A percentile compares a stretch with the other conserved stretches of the same genome.
Conservation (phyloP, 1,140 invertebrate genomes). For the Hylyphantes graminicola region DNA sequence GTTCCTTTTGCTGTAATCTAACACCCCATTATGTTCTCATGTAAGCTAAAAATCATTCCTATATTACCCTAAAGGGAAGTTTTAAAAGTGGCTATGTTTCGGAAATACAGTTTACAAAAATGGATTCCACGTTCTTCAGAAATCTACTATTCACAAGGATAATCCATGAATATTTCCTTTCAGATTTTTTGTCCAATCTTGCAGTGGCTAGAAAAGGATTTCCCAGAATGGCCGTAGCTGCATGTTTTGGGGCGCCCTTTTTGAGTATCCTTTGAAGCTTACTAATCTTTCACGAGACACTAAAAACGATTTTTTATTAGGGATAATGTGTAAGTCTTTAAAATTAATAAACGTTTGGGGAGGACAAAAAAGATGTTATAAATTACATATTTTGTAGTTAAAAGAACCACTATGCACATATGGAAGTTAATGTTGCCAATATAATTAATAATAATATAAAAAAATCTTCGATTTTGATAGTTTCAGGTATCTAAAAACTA, state of each 20-base stretch:
- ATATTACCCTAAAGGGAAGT: too few relatives aligned
- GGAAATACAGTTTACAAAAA: too few relatives aligned
- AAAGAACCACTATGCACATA: too few relatives aligned
- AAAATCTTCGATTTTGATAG: too few relatives aligned
- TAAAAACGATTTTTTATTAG: too few relatives aligned
- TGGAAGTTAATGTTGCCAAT: too few relatives aligned
- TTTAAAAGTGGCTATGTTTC: too few relatives aligned
- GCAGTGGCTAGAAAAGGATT: constrained; percentile 75
- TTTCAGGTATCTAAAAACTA: too few relatives aligned
- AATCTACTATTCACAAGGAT: neutral
- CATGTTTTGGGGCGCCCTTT: constrained; percentile 78
- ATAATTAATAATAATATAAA: too few relatives aligned
- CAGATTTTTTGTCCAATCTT: constrained; percentile 77
- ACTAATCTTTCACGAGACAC: neutral
- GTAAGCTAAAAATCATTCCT: too few relatives aligned
- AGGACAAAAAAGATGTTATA: neutral
- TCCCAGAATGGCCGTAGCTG: constrained; percentile 77
- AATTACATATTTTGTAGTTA: neutral
- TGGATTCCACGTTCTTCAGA: neutral
- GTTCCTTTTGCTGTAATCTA: too few relatives aligned
- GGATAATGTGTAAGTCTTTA: neutral
- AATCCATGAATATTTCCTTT: constrained; percentile 58
- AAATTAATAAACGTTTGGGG: neutral
- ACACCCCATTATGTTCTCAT: too few relatives aligned
- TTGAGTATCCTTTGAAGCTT: constrained; percentile 70